Percentiles rank a stretch among this genome's conserved stretches.
These are phyloP conservation scores for Sinocyclocheilus rhinocerous DNA, from an alignment of 2,113 vertebrate species.

Conservation along the genomic window DNA sequence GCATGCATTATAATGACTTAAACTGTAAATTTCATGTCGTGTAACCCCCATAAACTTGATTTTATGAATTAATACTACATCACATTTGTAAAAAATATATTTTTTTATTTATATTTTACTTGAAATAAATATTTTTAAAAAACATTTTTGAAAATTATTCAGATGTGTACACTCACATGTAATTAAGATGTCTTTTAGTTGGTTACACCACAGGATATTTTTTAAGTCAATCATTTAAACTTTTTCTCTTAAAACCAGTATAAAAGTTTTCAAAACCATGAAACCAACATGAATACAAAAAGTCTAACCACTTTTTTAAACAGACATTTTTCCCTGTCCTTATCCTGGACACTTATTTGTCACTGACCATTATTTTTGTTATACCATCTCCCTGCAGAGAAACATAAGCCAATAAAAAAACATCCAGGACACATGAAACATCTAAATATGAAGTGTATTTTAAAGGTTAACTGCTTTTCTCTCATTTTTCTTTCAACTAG, in stretches of 20 bases:
- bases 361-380: neutral
- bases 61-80: neutral
- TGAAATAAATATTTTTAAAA: neutral
- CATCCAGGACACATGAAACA: constrained; percentile 1
- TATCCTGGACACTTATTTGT: neutral
- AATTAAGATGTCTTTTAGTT: neutral
- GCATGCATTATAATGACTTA: too few species aligned
- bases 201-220: neutral
- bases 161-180: neutral
- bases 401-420: neutral
- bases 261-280: neutral
- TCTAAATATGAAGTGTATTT: neutral
- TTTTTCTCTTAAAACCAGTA: neutral
- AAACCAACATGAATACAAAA: neutral
- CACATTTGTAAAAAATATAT: too few species aligned
- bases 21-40: neutral
- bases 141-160: neutral
- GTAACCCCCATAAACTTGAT: neutral
- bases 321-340: neutral
- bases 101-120: neutral
- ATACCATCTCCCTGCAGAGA: neutral
- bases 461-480: neutral
- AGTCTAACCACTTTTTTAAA: neutral
- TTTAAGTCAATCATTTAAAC: neutral
- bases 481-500: neutral